phyloP scores from a whole-genome alignment of 2,888 invertebrate genomes.

The Apamea anceps region DNA sequence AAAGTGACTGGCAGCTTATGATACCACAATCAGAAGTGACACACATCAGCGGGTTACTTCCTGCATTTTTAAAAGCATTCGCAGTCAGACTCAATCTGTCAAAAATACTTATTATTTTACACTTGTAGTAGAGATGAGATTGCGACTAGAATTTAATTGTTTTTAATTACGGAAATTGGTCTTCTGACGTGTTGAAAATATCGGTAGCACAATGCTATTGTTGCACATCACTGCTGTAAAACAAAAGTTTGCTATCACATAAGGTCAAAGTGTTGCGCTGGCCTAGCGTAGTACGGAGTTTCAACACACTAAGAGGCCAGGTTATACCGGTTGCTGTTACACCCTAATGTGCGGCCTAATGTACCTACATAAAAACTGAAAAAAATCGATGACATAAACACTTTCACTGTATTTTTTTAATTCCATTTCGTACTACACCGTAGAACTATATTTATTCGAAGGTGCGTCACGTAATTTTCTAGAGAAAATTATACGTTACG shows the following conservation, averaged over 20 bases:
- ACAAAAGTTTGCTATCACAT: background rate
- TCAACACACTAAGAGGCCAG: background rate
- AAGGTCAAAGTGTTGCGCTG: too few relatives aligned
- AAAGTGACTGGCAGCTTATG: background rate
- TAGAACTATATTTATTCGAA: background rate
- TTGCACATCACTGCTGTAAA: background rate
- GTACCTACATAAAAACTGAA: background rate
- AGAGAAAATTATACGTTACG: background rate
- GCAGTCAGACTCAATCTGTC: background rate
- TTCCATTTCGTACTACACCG: background rate
- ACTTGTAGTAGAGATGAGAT: background rate
- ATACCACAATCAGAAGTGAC: background rate
- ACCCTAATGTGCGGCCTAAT: too few relatives aligned
- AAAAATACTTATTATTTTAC: background rate
- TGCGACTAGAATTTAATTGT: background rate
- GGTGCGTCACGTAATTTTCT: background rate
- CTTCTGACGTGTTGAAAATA: too few relatives aligned
- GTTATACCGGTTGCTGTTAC: background rate
- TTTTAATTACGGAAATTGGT: too few relatives aligned
- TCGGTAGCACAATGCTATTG: background rate
- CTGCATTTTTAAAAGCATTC: background rate
- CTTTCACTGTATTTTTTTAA: background rate
- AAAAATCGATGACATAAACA: background rate
- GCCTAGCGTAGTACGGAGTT: background rate
- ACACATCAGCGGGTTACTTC: too few relatives aligned